Conservation (phyloP, 2,797 vertebrate species). For the Sus cebifrons region DNA sequence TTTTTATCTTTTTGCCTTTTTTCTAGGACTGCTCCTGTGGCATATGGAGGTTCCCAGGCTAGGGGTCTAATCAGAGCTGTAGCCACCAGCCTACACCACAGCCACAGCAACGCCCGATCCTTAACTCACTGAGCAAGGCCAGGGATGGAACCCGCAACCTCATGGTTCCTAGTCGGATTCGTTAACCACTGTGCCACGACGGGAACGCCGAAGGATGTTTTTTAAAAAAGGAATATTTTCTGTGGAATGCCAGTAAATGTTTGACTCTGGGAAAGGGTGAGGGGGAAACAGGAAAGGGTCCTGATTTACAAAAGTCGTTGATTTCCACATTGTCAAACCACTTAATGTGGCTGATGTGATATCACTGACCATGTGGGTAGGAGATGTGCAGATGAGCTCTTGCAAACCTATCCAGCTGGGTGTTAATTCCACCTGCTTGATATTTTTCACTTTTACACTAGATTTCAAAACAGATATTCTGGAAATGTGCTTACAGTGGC, state of each 20-base stretch:
- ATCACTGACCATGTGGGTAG: neutral
- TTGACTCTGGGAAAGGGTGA: accelerated
- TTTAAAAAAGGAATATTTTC: neutral
- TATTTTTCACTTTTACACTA: slow-evolving; percentile 9
- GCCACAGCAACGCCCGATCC: too few relatives aligned
- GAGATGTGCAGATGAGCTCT: neutral
- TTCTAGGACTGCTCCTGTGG: too few relatives aligned
- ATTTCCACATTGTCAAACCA: neutral
- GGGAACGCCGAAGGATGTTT: neutral
- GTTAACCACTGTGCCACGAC: too few relatives aligned
- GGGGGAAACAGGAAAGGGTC: neutral
- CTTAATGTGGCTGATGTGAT: neutral
- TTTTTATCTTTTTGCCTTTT: too few relatives aligned
- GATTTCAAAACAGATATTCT: slow-evolving; percentile 24
- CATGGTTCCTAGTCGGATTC: too few relatives aligned
- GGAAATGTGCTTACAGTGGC: neutral
- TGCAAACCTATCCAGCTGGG: neutral
- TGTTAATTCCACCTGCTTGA: neutral
- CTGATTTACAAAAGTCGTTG: neutral
- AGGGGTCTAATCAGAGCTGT: too few relatives aligned
- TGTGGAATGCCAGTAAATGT: neutral
- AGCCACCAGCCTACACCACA: too few relatives aligned
- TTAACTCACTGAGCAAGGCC: too few relatives aligned
- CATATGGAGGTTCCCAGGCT: too few relatives aligned
- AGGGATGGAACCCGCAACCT: too few relatives aligned